Base-by-base conservation (phyloP, 2,797 vertebrate genomes). In the Scolopax bukidnonensis region DNA sequence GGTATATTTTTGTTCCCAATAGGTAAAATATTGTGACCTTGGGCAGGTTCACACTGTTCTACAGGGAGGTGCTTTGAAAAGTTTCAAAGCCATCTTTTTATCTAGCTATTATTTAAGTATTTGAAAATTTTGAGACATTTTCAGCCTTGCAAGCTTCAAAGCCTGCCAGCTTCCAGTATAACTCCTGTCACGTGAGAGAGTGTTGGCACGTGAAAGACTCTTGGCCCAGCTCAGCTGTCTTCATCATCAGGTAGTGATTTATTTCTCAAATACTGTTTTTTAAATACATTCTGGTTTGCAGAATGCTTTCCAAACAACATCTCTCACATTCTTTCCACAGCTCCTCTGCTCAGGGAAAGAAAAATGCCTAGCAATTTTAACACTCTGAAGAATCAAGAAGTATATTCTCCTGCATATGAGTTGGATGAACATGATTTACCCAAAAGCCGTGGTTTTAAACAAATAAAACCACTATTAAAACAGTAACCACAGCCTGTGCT, bases 181-280 rank as follows among this genome's bases (percentile, higher is more conserved):
- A 79, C 67, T 88, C 51, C 47, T 73, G 80, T 95, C 95, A 92
- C 30, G 2, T 84, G 93, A 91, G 47, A 32, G 38, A 60, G 67
- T 13, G 40, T 1, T 96, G 91, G 93, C 89, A 92, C 5, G 1
- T 64, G 89, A 75, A 90, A 70, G 70, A 25, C 79, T 95, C 89
- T 89, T 93, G 88, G 93, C 87, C 90, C 94, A 89, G 80, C 63
- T 84, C 70, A 90, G 89, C 83, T 81, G 43, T 47, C 93, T 92
- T 95, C 92, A 93, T 96, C 84, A 90, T 64, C 89, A 96, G 83
- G 81, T 94, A 91, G 80, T 56, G 73, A 97, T 96, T 95, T 97
- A 94, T 94, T 97, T 94, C 92, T 94, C 92, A 80, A 84, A 83
- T 48, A 83, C 69, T 91, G 69, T 64, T 95, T 93, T 94, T 93